Conservation (phyloP, 2,797 vertebrate genomes). For the Erpetoichthys calabaricus region DNA sequence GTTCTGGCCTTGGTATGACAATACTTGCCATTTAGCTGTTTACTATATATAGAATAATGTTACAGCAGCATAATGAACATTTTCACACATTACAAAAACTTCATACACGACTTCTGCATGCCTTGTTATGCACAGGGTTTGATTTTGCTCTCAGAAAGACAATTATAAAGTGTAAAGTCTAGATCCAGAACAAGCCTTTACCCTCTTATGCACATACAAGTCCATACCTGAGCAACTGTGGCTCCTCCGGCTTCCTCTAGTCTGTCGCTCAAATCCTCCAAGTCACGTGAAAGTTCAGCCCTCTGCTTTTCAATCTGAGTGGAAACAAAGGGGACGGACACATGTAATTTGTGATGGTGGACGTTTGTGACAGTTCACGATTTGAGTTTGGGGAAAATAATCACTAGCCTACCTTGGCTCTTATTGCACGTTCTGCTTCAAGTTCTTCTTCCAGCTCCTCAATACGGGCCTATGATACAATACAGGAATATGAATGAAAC, state of each 20-base stretch:
- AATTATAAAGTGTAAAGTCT: too few relatives aligned
- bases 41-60: too few relatives aligned
- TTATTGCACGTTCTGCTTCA: slow-evolving; percentile 41
- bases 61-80: too few relatives aligned
- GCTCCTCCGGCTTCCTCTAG: slow-evolving; percentile 48
- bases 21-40: too few relatives aligned
- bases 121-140: too few relatives aligned
- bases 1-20: too few relatives aligned
- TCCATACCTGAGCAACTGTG: slow-evolving; percentile 35
- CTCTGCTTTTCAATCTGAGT: slow-evolving; percentile 53
- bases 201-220: too few relatives aligned
- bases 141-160: too few relatives aligned
- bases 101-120: too few relatives aligned
- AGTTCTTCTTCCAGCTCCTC: slow-evolving; percentile 52
- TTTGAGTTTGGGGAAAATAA: neutral
- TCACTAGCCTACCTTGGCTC: slow-evolving; percentile 35
- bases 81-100: too few relatives aligned
- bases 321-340: neutral
- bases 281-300: slow-evolving; percentile 43
- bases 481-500: neutral
- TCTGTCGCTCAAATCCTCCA: slow-evolving; percentile 49
- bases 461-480: slow-evolving; percentile 28
- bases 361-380: too few relatives aligned
- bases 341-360: neutral
- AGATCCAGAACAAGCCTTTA: too few relatives aligned